These are phyloP conservation scores for Cantharis rustica DNA, from an alignment of 2,888 invertebrate species.

Conservation along the genomic window DNA sequence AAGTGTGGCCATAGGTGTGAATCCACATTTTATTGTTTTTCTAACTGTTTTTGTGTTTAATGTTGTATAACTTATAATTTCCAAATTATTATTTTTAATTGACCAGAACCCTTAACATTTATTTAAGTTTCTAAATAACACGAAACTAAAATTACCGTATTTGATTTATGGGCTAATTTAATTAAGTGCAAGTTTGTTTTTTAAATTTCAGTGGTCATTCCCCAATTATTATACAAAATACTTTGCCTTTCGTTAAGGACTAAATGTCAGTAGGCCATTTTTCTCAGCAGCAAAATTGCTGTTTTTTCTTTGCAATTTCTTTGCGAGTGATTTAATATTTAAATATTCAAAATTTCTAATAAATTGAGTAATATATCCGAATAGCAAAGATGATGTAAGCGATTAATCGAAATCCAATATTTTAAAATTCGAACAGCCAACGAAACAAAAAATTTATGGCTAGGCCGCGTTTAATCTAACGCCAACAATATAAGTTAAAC, in stretches of 20 bases:
- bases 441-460: neutral
- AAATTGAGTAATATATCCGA: too few species aligned
- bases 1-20: neutral
- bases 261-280: neutral
- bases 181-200: neutral
- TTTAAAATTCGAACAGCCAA: neutral
- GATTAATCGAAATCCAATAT: neutral
- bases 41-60: neutral
- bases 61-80: neutral
- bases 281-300: neutral
- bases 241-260: neutral
- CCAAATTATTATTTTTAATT: neutral
- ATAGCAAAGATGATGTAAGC: neutral
- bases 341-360: too few species aligned
- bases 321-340: neutral
- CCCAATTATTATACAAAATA: neutral
- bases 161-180: neutral
- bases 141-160: neutral
- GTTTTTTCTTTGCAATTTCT: neutral
- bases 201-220: neutral
- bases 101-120: neutral
- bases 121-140: neutral
- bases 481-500: neutral
- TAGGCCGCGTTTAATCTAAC: too few species aligned
- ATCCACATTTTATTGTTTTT: neutral